These are phyloP conservation scores for Montipora foliosa DNA, from an alignment of 64 coral and sea anemone genomes.

Conservation along the genomic window DNA sequence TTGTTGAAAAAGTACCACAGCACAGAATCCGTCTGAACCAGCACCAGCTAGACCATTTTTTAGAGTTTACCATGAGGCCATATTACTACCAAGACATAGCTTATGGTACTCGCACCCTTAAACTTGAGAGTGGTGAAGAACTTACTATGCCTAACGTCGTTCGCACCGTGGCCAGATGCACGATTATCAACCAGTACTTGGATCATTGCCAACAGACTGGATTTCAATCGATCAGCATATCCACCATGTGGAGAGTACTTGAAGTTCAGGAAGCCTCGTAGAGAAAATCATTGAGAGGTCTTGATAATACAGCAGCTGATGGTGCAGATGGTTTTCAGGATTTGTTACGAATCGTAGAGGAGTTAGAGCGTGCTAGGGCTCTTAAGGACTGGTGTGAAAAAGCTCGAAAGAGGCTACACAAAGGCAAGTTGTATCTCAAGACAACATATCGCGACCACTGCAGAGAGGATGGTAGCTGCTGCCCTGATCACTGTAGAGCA, in stretches of 20 bases:
- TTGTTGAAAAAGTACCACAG: constrained; percentile 1
- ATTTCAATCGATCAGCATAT: constrained; percentile 55
- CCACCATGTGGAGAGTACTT: constrained; percentile 53
- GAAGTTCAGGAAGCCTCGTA: constrained; percentile 38
- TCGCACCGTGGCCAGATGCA: constrained; percentile 45
- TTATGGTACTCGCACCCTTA: constrained; percentile 55
- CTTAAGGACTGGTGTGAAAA: constrained; percentile 2
- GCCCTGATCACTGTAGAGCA: constrained; percentile 44
- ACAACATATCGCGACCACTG: constrained; percentile 34
- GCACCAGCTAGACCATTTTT: constrained; percentile 58
- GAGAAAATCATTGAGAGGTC: constrained; percentile 40
- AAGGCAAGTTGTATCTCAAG: constrained; percentile 28
- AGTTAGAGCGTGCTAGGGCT: constrained; percentile 24
- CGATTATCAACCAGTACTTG: constrained; percentile 65
- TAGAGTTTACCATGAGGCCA: constrained; percentile 58
- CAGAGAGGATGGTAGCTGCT: constrained; percentile 1
- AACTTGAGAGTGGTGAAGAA: constrained; percentile 58
- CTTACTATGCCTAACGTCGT: constrained; percentile 55
- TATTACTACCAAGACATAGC: constrained; percentile 68
- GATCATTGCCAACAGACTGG: constrained; percentile 24
- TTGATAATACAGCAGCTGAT: constrained; percentile 52
- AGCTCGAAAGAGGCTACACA: constrained; percentile 3
- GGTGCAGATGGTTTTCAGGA: constrained; percentile 19
- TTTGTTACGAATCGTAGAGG: background rate
- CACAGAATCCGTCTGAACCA: constrained; percentile 50